Evolutionary conservation across 2,888 invertebrate genomes (phyloP).

Genomic region (Clostera curtula): DNA sequence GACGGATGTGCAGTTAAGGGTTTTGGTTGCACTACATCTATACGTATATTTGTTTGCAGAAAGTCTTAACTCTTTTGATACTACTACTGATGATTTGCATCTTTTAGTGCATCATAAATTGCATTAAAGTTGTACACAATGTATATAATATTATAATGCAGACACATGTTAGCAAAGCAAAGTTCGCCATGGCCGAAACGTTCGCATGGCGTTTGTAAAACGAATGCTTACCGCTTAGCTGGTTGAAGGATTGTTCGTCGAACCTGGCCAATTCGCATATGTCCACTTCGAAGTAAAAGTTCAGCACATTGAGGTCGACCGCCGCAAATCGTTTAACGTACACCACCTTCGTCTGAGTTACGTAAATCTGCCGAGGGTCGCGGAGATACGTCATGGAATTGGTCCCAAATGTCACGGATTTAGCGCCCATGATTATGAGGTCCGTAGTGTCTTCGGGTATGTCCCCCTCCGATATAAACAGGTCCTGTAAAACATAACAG

Average conservation of each 20-base stretch:
- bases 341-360: constrained; percentile 68
- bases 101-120: too few species aligned
- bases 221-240: constrained; percentile 63
- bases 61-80: too few species aligned
- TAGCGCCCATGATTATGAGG: constrained; percentile 73
- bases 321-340: constrained; percentile 76
- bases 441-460: constrained; percentile 76
- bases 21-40: too few species aligned
- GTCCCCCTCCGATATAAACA: constrained; percentile 63
- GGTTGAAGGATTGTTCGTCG: constrained; percentile 78
- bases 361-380: constrained; percentile 71
- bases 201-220: constrained; percentile 6
- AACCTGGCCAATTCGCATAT: constrained; percentile 75
- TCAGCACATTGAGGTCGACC: constrained; percentile 73
- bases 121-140: too few species aligned
- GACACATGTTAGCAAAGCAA: constrained; percentile 2
- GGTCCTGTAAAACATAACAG: constrained; percentile 45
- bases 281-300: constrained; percentile 75
- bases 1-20: too few species aligned
- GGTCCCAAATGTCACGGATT: constrained; percentile 67
- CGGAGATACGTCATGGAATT: constrained; percentile 73
- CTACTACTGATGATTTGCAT: too few species aligned
- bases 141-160: too few species aligned
- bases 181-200: constrained; percentile 12
- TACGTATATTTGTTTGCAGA: too few species aligned